Conservation (phyloP, 2,797 vertebrate species). For the Siniperca obscura region DNA sequence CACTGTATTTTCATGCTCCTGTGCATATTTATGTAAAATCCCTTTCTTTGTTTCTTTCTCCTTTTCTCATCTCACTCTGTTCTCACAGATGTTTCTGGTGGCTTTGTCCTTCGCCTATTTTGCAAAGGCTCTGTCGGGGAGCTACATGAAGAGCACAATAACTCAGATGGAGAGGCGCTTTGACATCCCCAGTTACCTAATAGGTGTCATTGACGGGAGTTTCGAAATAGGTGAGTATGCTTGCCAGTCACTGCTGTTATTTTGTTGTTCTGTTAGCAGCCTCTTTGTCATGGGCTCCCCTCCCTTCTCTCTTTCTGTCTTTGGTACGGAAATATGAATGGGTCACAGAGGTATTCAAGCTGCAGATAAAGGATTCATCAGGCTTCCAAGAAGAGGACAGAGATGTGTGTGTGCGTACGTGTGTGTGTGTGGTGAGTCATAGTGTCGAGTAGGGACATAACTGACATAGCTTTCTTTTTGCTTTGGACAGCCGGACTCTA, state of each 20-base stretch:
- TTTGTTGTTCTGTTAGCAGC: slow-evolving; percentile 55
- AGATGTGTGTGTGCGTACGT: slow-evolving; percentile 25
- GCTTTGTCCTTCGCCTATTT: slow-evolving; percentile 88
- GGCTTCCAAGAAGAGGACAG: slow-evolving; percentile 50
- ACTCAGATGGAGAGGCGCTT: slow-evolving; percentile 95
- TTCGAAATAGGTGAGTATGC: slow-evolving; percentile 92
- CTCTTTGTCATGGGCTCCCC: slow-evolving; percentile 42
- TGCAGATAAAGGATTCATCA: slow-evolving; percentile 72
- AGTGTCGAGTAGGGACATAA: slow-evolving; percentile 62
- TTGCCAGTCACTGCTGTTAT: slow-evolving; percentile 59
- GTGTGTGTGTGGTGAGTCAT: slow-evolving; percentile 57
- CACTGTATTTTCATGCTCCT: background rate
- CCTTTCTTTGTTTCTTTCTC: slow-evolving; percentile 25
- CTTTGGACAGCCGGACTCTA: background rate
- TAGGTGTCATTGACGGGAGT: slow-evolving; percentile 90
- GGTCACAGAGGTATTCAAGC: slow-evolving; percentile 66
- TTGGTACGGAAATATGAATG: slow-evolving; percentile 69
- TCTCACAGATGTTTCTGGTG: slow-evolving; percentile 87
- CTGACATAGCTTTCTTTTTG: slow-evolving; percentile 17
- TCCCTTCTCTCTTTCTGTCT: slow-evolving; percentile 40
- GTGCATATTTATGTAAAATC: slow-evolving; percentile 32
- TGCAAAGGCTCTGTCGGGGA: slow-evolving; percentile 85
- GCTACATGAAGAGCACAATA: slow-evolving; percentile 92
- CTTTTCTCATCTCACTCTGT: slow-evolving; percentile 28
- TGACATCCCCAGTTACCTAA: slow-evolving; percentile 88